Evolutionary conservation across 2,888 invertebrate genomes (phyloP).

Genomic region (Coenonympha glycerion): DNA sequence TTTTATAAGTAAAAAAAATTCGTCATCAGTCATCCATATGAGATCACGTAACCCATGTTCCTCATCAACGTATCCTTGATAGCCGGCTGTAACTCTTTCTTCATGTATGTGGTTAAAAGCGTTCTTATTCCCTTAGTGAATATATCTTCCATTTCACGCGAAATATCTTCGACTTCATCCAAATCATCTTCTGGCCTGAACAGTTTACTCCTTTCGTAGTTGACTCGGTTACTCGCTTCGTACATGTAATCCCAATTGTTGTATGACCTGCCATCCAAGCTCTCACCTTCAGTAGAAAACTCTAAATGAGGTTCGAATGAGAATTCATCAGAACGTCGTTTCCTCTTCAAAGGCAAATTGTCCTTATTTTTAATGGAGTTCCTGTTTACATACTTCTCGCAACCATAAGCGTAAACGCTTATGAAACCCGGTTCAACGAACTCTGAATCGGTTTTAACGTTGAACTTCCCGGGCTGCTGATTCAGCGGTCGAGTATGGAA

Average conservation of each 20-base stretch:
- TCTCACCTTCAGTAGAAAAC: conserved; percentile 35
- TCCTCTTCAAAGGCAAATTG: conserved; percentile 51
- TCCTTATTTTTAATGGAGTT: conserved; percentile 61
- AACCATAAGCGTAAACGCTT: conserved; percentile 89
- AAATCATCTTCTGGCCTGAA: conserved; percentile 72
- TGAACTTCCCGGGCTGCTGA: conserved; percentile 81
- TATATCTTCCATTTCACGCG: conserved; percentile 88
- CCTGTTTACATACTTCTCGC: conserved; percentile 76
- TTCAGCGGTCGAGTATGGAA: conserved; percentile 83
- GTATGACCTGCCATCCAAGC: conserved; percentile 43
- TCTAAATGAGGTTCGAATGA: conserved; percentile 54
- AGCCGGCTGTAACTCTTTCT: conserved; percentile 87
- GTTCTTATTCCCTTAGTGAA: conserved; percentile 89
- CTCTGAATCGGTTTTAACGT: conserved; percentile 86
- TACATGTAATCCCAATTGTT: conserved; percentile 58
- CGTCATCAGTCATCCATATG: conserved; percentile 81
- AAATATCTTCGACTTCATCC: conserved; percentile 80
- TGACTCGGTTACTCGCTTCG: conserved; percentile 53
- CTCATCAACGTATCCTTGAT: conserved; percentile 91
- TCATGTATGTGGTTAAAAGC: conserved; percentile 87
- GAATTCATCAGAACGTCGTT: conserved; percentile 61
- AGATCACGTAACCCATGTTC: conserved; percentile 90
- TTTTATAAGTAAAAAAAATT: not conserved
- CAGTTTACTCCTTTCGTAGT: conserved; percentile 67
- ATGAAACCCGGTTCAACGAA: conserved; percentile 90